Evolutionary conservation across 2,797 vertebrate genomes (phyloP).

Genomic region (Trachops cirrhosus): DNA sequence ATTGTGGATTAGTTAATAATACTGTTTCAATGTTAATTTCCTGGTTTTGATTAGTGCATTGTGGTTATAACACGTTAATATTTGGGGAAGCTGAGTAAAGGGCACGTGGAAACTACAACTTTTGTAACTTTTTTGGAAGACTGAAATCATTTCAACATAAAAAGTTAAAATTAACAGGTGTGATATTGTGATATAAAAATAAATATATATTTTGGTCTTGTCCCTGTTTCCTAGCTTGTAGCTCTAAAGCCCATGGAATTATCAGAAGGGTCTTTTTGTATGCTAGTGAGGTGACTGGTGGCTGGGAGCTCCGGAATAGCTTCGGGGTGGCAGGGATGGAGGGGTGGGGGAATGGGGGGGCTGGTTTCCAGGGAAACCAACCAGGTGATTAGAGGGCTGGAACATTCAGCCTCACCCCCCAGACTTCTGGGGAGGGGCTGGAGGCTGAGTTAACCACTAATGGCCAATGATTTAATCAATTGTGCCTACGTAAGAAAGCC

Average conservation of each 20-base stretch:
- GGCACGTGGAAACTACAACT: not conserved
- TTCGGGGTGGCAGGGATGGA: not conserved
- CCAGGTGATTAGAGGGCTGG: not conserved
- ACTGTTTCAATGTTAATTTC: not conserved
- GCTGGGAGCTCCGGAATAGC: not conserved
- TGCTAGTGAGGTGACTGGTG: not conserved
- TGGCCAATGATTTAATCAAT: not conserved
- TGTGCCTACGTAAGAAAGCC: not conserved
- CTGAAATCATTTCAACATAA: slow-evolving; percentile 16
- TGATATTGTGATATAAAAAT: not conserved
- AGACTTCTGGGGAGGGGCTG: not conserved
- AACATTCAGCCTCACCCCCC: not conserved
- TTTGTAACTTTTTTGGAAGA: not conserved
- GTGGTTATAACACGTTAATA: not conserved
- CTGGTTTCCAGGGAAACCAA: not conserved
- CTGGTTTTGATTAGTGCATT: not conserved
- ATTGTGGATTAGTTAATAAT: not conserved
- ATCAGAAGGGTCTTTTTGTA: not conserved
- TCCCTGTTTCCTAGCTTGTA: not conserved
- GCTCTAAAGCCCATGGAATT: not conserved
- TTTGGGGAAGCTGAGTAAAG: not conserved
- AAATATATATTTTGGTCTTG: not conserved
- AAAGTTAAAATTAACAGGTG: slow-evolving; percentile 2
- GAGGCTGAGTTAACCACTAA: not conserved
- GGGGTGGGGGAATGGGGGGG: not conserved